Conservation (phyloP, 2,888 invertebrate species). For the Perdita meconis region DNA sequence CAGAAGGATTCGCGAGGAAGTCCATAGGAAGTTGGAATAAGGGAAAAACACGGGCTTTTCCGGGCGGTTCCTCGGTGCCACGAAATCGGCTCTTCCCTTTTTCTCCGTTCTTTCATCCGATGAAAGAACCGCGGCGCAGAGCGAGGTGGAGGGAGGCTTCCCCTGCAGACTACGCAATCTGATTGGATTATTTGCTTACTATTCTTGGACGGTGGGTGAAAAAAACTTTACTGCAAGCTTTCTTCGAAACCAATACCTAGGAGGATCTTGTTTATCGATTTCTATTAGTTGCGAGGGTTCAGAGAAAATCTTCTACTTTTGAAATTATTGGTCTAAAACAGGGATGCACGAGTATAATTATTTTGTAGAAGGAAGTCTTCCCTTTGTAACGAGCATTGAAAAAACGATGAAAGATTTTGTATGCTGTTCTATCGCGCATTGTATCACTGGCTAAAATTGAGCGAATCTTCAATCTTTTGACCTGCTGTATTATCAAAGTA, state of each 20-base stretch:
- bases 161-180: slow-evolving; percentile 54
- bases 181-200: slow-evolving; percentile 79
- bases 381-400: no score
- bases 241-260: slow-evolving; percentile 39
- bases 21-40: slow-evolving; percentile 44
- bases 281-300: background rate
- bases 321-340: background rate
- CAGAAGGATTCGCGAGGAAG: slow-evolving; percentile 51
- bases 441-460: no score
- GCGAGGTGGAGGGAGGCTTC: slow-evolving; percentile 10
- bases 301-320: background rate
- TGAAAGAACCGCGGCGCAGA: slow-evolving; percentile 55
- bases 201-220: slow-evolving; percentile 59
- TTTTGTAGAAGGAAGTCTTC: no score
- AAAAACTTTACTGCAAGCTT: slow-evolving; percentile 46
- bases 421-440: no score
- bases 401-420: no score
- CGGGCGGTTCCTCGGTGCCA: slow-evolving; percentile 16
- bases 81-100: slow-evolving; percentile 14
- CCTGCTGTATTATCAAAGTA: no score
- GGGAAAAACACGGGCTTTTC: slow-evolving; percentile 51
- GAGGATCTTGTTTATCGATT: background rate
- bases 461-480: no score
- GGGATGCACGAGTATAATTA: no score
- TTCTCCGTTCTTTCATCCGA: slow-evolving; percentile 17